Conservation (phyloP, 1,140 invertebrate genomes). For the Drosophila arizonae region DNA sequence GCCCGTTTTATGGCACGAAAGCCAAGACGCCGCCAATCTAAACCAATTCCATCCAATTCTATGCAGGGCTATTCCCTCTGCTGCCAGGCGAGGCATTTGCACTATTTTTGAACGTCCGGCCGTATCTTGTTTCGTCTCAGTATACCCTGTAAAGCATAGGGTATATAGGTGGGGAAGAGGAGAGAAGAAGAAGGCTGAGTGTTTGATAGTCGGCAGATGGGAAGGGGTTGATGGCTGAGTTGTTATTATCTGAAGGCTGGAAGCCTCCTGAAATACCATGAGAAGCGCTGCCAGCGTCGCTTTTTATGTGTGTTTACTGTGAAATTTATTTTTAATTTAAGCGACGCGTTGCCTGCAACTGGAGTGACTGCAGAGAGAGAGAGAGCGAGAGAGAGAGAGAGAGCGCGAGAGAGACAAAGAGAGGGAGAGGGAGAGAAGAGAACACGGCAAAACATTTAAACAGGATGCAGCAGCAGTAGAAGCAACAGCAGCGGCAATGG, state of each 20-base stretch:
- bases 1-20: slow-evolving; percentile 37
- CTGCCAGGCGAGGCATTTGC: not conserved
- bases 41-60: slow-evolving; percentile 22
- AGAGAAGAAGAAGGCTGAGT: not conserved
- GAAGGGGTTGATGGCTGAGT: slow-evolving; percentile 12
- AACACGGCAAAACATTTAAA: slow-evolving; percentile 72
- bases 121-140: not conserved
- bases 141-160: slow-evolving; percentile 3
- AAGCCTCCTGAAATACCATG: slow-evolving; percentile 27
- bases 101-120: slow-evolving; percentile 40
- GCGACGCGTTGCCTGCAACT: slow-evolving; percentile 53
- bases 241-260: slow-evolving; percentile 34
- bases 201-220: not conserved
- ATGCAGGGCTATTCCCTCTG: slow-evolving; percentile 1
- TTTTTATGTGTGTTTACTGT: slow-evolving; percentile 80
- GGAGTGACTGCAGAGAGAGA: slow-evolving; percentile 22
- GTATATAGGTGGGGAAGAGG: no score
- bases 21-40: slow-evolving; percentile 46
- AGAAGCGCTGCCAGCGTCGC: slow-evolving; percentile 41
- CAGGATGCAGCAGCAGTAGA: slow-evolving; percentile 53
- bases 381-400: not conserved
- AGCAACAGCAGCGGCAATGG: slow-evolving; percentile 21
- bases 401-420: not conserved
- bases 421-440: not conserved
- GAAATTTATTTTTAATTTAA: slow-evolving; percentile 80